Percentiles rank a stretch among this genome's conserved stretches.
phyloP scores from a whole-genome alignment of 2,797 vertebrate genomes.

The Enteromius argenteus region DNA sequence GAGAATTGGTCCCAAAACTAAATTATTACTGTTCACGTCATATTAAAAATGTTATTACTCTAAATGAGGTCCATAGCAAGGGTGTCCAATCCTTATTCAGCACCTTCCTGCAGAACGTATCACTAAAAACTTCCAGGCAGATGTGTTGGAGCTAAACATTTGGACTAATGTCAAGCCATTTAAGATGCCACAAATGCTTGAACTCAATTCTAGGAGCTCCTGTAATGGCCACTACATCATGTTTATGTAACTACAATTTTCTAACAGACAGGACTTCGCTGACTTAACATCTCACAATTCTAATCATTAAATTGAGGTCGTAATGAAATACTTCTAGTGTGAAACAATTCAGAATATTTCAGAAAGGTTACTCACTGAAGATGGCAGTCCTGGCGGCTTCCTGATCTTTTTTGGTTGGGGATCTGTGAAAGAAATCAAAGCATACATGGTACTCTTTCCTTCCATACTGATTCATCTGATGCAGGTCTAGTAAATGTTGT shows the following conservation, averaged over 20 bases:
- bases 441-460: background rate
- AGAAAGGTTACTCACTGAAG: conserved; percentile 86
- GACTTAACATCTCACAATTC: background rate
- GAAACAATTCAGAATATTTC: conserved; percentile 43
- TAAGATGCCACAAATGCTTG: background rate
- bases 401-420: conserved; percentile 97
- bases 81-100: background rate
- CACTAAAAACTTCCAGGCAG: background rate
- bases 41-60: background rate
- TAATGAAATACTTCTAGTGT: conserved; percentile 65
- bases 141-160: background rate
- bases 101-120: background rate
- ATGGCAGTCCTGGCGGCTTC: conserved; percentile 97
- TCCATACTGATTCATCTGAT: background rate
- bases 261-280: background rate
- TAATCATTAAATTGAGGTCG: background rate
- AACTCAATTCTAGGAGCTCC: background rate
- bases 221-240: background rate
- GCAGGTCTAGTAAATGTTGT: background rate
- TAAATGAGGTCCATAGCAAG: background rate
- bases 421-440: conserved; percentile 74
- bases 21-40: background rate
- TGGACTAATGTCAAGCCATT: conserved; percentile 1
- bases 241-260: background rate
- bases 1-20: background rate